These are phyloP conservation scores for Pardalotus punctatus DNA, from an alignment of 2,113 vertebrate species.

Conservation along the genomic window DNA sequence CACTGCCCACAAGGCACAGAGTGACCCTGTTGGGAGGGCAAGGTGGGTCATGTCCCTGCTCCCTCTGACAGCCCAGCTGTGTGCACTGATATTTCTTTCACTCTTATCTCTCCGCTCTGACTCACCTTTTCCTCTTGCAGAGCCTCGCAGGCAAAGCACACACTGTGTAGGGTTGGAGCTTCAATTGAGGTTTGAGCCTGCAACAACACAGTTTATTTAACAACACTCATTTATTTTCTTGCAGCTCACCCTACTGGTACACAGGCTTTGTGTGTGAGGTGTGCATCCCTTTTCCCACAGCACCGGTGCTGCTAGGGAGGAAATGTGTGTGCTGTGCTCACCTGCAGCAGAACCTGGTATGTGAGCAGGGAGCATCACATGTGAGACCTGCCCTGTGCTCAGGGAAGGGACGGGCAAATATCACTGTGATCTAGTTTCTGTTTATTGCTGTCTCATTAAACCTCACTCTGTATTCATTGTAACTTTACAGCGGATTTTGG, in stretches of 20 bases:
- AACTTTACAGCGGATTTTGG: neutral
- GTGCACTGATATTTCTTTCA: neutral
- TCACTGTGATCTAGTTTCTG: neutral
- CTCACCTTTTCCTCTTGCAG: neutral
- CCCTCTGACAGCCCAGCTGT: neutral
- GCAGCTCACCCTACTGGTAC: constrained; percentile 9
- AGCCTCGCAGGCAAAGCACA: neutral
- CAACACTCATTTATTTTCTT: neutral
- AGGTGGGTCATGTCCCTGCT: neutral
- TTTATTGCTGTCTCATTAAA: neutral
- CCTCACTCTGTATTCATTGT: neutral
- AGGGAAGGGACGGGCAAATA: neutral
- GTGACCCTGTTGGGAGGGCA: neutral
- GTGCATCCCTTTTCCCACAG: neutral
- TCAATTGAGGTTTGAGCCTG: neutral
- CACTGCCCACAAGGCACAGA: too few species aligned
- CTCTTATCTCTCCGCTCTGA: neutral
- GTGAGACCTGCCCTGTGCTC: neutral
- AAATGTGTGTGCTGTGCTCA: neutral
- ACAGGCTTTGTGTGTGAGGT: neutral
- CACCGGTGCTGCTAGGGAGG: neutral
- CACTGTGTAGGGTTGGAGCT: neutral
- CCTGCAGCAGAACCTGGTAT: neutral
- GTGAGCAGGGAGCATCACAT: neutral
- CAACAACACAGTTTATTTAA: neutral